Conservation (phyloP, 2,113 vertebrate genomes). For the Scartelaos histophorus region DNA sequence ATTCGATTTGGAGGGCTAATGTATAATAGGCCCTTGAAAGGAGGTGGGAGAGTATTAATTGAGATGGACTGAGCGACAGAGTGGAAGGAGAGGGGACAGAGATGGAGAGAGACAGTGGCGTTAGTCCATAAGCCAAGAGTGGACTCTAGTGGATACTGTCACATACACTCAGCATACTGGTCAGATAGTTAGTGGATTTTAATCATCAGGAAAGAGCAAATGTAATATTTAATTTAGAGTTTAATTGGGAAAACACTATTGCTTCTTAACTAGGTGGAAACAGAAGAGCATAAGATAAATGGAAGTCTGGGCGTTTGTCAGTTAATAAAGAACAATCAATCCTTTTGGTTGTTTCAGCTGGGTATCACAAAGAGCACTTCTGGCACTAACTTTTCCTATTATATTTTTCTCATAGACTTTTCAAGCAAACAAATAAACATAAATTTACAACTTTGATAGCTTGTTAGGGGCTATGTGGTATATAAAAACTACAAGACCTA, state of each 20-base stretch:
- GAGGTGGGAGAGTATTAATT: constrained; percentile 68
- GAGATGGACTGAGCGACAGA: constrained; percentile 61
- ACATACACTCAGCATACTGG: constrained; percentile 13
- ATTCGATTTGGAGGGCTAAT: constrained; percentile 71
- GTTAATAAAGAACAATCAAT: too few species aligned
- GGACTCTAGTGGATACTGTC: constrained; percentile 65
- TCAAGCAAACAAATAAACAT: too few species aligned
- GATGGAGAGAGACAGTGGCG: constrained; percentile 40
- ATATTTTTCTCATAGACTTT: too few species aligned
- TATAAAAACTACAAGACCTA: neutral
- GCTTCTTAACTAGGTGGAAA: too few species aligned
- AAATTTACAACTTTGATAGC: too few species aligned
- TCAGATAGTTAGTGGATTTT: neutral
- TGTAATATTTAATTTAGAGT: neutral
- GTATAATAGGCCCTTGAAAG: constrained; percentile 66
- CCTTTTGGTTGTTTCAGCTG: too few species aligned
- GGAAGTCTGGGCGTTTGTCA: too few species aligned
- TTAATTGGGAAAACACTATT: too few species aligned
- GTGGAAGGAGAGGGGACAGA: constrained; percentile 18
- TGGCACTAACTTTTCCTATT: too few species aligned
- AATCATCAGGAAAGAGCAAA: neutral
- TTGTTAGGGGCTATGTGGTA: too few species aligned
- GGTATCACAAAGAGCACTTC: too few species aligned
- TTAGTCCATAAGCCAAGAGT: constrained; percentile 54
- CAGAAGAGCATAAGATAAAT: too few species aligned